These are phyloP conservation scores for Drosophila triauraria DNA, from an alignment of 1,140 invertebrate species.

Conservation along the genomic window DNA sequence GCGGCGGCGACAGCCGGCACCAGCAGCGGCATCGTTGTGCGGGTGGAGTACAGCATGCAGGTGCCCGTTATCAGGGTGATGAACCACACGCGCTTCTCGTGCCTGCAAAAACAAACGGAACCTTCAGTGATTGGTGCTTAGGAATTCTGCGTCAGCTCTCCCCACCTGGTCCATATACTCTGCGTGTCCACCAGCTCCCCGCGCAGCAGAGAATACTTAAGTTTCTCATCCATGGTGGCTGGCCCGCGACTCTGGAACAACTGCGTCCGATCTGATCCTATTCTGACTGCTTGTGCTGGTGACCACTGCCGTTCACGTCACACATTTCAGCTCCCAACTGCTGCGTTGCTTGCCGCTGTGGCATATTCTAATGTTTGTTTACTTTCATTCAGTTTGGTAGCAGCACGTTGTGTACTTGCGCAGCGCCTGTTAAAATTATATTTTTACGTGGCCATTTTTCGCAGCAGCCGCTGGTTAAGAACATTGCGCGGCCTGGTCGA, in stretches of 20 bases:
- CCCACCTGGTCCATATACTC: constrained; percentile 81
- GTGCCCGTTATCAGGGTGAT: constrained; percentile 88
- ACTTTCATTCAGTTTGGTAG: constrained; percentile 28
- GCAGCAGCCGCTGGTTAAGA: constrained; percentile 12
- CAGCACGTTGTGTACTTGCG: constrained; percentile 8
- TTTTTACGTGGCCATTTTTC: constrained; percentile 68
- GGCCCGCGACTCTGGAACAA: not conserved
- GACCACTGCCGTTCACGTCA: constrained; percentile 25
- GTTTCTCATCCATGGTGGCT: constrained; percentile 80
- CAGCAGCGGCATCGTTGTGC: constrained; percentile 89
- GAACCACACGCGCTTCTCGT: constrained; percentile 87
- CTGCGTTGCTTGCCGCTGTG: constrained; percentile 38
- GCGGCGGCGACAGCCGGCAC: constrained; percentile 89
- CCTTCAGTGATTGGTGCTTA: not conserved
- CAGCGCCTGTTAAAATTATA: constrained; percentile 13
- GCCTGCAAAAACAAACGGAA: constrained; percentile 71
- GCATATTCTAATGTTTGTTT: constrained; percentile 50
- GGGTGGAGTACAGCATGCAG: constrained; percentile 88
- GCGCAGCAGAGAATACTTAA: constrained; percentile 83
- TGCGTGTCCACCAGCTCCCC: constrained; percentile 79
- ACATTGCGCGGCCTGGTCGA: not conserved
- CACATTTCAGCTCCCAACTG: constrained; percentile 29
- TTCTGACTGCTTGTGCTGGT: constrained; percentile 2
- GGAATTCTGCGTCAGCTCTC: not conserved
- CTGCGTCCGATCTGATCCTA: constrained; percentile 5